Percentiles rank a stretch among this genome's conserved stretches.
Conservation (phyloP, 2,113 vertebrate genomes). For the Trochalopteron elliotii region DNA sequence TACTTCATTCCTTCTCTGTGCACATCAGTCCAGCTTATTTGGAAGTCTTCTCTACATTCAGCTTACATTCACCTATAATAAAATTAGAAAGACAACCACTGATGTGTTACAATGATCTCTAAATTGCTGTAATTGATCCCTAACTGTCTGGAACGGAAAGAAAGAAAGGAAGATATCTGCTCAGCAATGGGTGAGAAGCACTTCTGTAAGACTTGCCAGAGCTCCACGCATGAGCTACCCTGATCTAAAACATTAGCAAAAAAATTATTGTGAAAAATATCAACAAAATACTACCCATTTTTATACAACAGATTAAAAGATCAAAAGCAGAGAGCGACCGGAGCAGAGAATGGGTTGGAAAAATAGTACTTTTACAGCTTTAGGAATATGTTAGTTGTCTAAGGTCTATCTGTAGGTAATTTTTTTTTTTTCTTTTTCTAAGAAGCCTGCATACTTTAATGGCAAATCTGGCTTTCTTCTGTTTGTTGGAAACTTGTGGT, state of each 20-base stretch:
- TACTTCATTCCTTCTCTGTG: constrained; percentile 91
- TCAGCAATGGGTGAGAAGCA: neutral
- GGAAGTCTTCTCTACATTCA: constrained; percentile 69
- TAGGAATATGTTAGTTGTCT: neutral
- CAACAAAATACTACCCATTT: neutral
- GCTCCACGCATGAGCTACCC: neutral
- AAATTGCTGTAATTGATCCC: constrained; percentile 7
- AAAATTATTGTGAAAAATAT: neutral
- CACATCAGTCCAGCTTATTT: constrained; percentile 71
- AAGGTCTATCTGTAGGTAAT: neutral
- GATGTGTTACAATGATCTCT: constrained; percentile 18
- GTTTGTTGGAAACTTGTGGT: neutral
- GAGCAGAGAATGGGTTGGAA: neutral
- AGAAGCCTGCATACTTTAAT: neutral
- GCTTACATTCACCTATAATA: constrained; percentile 73
- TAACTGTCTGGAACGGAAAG: neutral
- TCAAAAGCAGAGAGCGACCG: neutral
- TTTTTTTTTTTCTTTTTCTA: neutral
- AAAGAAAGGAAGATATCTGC: neutral
- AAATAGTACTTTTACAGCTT: neutral
- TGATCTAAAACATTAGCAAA: neutral
- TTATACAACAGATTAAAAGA: neutral
- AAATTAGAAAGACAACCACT: constrained; percentile 34
- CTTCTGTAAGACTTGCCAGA: neutral
- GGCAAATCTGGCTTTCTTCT: neutral